phyloP scores from a whole-genome alignment of 2,888 invertebrate genomes.

The Mantis religiosa region DNA sequence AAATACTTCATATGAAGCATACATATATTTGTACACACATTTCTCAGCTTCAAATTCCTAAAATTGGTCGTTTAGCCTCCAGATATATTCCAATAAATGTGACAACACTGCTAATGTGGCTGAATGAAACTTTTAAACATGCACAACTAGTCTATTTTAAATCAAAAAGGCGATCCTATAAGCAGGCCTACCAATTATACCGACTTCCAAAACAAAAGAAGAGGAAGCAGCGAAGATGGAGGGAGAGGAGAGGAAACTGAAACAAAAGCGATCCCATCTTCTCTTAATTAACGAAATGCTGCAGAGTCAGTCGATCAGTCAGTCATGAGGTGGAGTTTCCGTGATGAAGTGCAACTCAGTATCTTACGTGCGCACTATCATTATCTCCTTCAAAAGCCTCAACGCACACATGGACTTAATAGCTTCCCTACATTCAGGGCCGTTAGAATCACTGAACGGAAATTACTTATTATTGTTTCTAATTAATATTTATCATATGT shows the following conservation, averaged over 20 bases:
- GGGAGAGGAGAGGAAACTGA: background rate
- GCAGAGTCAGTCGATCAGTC: background rate
- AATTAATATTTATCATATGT: background rate
- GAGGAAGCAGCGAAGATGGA: background rate
- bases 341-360: background rate
- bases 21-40: too few relatives aligned
- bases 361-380: background rate
- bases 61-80: too few relatives aligned
- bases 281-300: slow-evolving; percentile 4
- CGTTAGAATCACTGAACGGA: background rate
- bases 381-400: background rate
- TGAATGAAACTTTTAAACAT: slow-evolving; percentile 1
- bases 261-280: background rate
- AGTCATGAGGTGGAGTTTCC: background rate
- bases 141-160: background rate
- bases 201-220: background rate
- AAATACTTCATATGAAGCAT: too few relatives aligned
- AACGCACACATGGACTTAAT: background rate
- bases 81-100: background rate
- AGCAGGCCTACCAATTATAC: background rate
- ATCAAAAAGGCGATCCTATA: background rate
- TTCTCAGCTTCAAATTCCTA: too few relatives aligned
- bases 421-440: background rate
- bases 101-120: background rate
- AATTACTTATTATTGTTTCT: background rate